These are phyloP conservation scores for Pseudorasbora parva DNA, from an alignment of 2,113 vertebrate species.

Conservation along the genomic window DNA sequence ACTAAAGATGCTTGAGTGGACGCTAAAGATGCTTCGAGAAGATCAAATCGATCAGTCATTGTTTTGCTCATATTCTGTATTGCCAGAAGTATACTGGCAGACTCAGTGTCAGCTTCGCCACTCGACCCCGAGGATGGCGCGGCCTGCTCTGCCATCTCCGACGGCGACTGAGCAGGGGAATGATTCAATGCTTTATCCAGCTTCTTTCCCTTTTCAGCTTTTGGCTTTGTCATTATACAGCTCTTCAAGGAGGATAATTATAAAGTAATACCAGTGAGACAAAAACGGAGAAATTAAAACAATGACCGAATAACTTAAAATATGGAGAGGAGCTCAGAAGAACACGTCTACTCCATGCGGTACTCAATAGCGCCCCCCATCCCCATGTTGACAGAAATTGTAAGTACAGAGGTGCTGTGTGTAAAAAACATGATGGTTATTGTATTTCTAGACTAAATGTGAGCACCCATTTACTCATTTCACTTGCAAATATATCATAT, in stretches of 20 bases:
- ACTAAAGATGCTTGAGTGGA: conserved; percentile 24
- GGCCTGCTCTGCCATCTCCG: background rate
- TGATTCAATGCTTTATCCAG: conserved; percentile 2
- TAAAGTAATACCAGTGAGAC: background rate
- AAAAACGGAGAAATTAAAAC: background rate
- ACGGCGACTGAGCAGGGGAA: background rate
- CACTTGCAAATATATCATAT: too few relatives aligned
- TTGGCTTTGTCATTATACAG: conserved; percentile 4
- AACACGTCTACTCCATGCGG: conserved; percentile 3
- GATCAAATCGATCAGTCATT: conserved; percentile 33
- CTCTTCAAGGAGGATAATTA: background rate
- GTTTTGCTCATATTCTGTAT: conserved; percentile 41
- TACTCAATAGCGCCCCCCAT: conserved; percentile 26
- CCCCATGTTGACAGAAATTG: too few relatives aligned
- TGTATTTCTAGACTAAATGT: too few relatives aligned
- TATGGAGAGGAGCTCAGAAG: background rate
- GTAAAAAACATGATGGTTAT: too few relatives aligned
- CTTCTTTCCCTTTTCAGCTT: conserved; percentile 10
- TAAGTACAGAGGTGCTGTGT: too few relatives aligned
- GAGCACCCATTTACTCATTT: too few relatives aligned
- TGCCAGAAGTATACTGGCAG: conserved; percentile 3
- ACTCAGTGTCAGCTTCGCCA: background rate
- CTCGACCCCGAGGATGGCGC: background rate
- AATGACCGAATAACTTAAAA: background rate
- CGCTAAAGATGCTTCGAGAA: conserved; percentile 9